phyloP scores from a whole-genome alignment of 2,113 vertebrate genomes.

The Cyprinodon tularosa region DNA sequence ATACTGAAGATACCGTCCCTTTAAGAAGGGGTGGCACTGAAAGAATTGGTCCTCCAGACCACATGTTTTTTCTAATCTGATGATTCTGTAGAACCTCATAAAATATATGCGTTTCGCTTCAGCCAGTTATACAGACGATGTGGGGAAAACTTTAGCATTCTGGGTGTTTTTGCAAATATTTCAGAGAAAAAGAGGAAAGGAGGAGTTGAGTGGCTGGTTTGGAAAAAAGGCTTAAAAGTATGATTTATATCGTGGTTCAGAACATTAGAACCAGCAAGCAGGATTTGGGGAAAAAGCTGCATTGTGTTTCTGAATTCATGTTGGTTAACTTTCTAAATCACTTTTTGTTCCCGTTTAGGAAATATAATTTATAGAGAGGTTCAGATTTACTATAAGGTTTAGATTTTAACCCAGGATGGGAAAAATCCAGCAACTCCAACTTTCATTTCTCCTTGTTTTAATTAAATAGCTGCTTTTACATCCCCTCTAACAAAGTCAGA shows the following conservation, averaged over 20 bases:
- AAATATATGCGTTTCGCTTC: neutral
- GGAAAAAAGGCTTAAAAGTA: neutral
- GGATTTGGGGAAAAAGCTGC: neutral
- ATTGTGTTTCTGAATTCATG: neutral
- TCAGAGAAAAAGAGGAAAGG: neutral
- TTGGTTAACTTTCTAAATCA: neutral
- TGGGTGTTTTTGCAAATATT: neutral
- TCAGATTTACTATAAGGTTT: neutral
- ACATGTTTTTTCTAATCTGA: neutral
- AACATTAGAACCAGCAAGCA: neutral
- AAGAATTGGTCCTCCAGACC: too few relatives aligned
- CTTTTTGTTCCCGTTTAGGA: neutral
- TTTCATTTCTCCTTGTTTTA: neutral
- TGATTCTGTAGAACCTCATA: neutral
- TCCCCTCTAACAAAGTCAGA: too few relatives aligned
- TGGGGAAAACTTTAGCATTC: neutral
- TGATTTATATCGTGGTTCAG: neutral
- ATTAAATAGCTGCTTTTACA: too few relatives aligned
- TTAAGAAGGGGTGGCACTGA: neutral
- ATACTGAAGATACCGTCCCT: neutral
- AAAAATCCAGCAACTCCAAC: neutral
- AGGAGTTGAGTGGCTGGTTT: neutral
- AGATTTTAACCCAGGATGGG: neutral
- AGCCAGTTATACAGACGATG: neutral
- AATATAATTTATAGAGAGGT: neutral